Evolutionary conservation across 2,888 invertebrate genomes (phyloP).

Genomic region (Trachelus iudaicus): DNA sequence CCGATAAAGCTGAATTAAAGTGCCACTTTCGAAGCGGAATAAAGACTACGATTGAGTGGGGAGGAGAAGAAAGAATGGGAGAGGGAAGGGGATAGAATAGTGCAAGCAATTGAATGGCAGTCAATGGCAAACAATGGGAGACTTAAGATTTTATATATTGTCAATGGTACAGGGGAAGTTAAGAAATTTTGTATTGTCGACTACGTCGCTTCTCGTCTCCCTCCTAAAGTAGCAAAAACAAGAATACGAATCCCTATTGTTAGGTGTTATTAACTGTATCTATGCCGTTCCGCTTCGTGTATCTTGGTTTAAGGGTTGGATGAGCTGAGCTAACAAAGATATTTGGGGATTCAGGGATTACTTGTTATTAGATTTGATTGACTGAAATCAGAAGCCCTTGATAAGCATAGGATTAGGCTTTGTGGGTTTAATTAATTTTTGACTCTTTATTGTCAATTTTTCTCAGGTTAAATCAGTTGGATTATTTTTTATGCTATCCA

Average conservation of each 20-base stretch:
- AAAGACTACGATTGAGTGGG: not conserved
- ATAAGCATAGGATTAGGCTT: not conserved
- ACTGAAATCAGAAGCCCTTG: not conserved
- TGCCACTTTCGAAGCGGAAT: not conserved
- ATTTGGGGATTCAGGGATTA: not conserved
- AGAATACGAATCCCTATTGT: not conserved
- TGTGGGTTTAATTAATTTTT: not conserved
- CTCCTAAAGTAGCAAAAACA: not conserved
- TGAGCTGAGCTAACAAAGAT: not conserved
- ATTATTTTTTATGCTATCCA: not conserved
- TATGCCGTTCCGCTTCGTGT: not conserved
- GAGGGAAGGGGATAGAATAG: not conserved
- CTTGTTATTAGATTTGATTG: not conserved
- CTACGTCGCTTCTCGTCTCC: not conserved
- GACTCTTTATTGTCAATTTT: not conserved
- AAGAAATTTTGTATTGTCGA: not conserved
- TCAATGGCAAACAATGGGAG: not conserved
- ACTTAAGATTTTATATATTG: not conserved
- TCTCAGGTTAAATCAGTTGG: not conserved
- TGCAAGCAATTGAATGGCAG: not conserved
- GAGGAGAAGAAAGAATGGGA: too few species aligned
- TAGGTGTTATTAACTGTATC: not conserved
- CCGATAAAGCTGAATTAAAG: not conserved
- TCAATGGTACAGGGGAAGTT: not conserved
- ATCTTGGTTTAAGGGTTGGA: not conserved